phyloP scores from a whole-genome alignment of 2,797 vertebrate species.

The Okamejei kenojei region DNA sequence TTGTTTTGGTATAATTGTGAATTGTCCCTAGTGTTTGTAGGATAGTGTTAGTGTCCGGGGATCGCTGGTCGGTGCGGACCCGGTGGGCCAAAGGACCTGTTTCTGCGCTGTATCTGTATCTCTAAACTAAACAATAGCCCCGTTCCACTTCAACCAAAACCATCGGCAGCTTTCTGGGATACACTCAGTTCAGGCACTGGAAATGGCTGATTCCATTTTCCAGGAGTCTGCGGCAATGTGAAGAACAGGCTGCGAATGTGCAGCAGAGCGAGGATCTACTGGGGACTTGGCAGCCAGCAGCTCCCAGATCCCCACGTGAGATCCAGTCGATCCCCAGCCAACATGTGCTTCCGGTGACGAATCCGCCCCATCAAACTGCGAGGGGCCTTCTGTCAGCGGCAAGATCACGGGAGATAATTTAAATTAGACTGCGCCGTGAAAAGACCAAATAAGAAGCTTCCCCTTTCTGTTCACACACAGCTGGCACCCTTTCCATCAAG shows the following conservation, averaged over 20 bases:
- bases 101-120: too few species aligned
- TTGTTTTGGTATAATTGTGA: too few species aligned
- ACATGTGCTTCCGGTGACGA: slow-evolving; percentile 18
- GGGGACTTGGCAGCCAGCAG: not conserved
- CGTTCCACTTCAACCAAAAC: not conserved
- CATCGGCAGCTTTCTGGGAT: not conserved
- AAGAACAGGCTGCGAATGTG: not conserved
- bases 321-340: not conserved
- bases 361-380: not conserved
- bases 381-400: not conserved
- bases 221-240: too few species aligned
- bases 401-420: not conserved
- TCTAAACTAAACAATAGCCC: not conserved
- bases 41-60: too few species aligned
- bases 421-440: not conserved
- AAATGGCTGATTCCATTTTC: not conserved
- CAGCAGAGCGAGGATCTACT: not conserved
- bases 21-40: too few species aligned
- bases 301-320: not conserved
- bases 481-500: too few species aligned
- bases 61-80: too few species aligned
- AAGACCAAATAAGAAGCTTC: not conserved
- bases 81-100: too few species aligned
- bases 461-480: not conserved
- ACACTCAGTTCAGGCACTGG: not conserved